phyloP scores from a whole-genome alignment of 2,888 invertebrate species.

The Apotomis betuletana region DNA sequence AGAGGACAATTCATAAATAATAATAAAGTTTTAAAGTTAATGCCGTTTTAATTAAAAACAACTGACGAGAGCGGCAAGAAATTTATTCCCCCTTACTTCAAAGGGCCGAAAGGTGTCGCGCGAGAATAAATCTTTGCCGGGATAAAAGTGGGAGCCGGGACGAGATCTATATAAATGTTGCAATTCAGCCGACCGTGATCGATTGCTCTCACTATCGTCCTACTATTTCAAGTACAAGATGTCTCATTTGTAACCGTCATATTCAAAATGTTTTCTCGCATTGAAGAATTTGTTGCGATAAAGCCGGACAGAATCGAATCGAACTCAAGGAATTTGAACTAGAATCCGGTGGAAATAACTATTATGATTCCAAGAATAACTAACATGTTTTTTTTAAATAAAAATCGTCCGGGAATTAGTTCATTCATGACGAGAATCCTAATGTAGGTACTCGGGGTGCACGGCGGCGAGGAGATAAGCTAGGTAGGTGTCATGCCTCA shows the following conservation, averaged over 20 bases:
- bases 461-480: conserved; percentile 61
- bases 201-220: conserved; percentile 70
- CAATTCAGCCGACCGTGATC: conserved; percentile 73
- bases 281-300: conserved; percentile 58
- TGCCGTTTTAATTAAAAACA: conserved; percentile 79
- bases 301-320: conserved; percentile 52
- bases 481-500: conserved; percentile 60
- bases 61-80: conserved; percentile 64
- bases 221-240: conserved; percentile 74
- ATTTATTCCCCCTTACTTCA: conserved; percentile 78
- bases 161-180: conserved; percentile 75
- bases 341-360: conserved; percentile 49
- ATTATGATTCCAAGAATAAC: conserved; percentile 14
- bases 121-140: conserved; percentile 73
- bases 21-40: conserved; percentile 64
- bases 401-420: conserved; percentile 24
- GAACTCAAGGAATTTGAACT: conserved; percentile 57
- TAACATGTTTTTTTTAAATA: conserved; percentile 15
- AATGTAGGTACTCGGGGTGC: conserved; percentile 57
- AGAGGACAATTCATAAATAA: conserved; percentile 49
- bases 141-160: conserved; percentile 69
- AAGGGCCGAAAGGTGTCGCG: conserved; percentile 77
- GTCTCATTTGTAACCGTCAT: conserved; percentile 74
- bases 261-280: conserved; percentile 65
- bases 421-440: conserved; percentile 27